A percentile compares a stretch with the other conserved stretches of the same genome.
Conservation (phyloP, 2,888 invertebrate genomes). For the Pseudanteris insignis region DNA sequence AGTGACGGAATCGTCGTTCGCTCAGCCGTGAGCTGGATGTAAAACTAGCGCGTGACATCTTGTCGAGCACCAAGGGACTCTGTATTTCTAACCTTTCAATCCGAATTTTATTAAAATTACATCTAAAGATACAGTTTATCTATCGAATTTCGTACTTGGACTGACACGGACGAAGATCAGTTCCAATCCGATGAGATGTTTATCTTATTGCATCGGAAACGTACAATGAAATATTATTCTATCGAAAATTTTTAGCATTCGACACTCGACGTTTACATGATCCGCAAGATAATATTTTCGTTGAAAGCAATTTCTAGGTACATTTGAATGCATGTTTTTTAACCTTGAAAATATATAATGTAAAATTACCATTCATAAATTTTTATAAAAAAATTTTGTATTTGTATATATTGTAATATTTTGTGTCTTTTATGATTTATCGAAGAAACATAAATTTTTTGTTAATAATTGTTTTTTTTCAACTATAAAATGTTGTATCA, state of each 20-base stretch:
- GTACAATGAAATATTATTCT: not conserved
- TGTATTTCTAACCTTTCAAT: conserved; percentile 34
- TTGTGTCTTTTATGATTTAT: too few relatives aligned
- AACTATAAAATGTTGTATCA: too few relatives aligned
- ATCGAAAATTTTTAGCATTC: not conserved
- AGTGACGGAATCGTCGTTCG: conserved; percentile 50
- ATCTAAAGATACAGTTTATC: conserved; percentile 16
- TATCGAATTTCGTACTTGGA: conserved; percentile 4
- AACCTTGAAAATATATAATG: too few relatives aligned
- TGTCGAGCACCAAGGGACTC: conserved; percentile 15
- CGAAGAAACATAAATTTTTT: too few relatives aligned
- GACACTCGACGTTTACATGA: too few relatives aligned
- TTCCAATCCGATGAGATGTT: not conserved
- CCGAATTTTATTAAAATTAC: conserved; percentile 34
- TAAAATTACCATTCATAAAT: too few relatives aligned
- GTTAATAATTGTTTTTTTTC: too few relatives aligned
- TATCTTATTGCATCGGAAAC: not conserved
- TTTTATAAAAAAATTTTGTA: too few relatives aligned
- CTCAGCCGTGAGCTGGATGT: conserved; percentile 56
- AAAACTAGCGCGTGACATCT: conserved; percentile 48
- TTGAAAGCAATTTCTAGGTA: too few relatives aligned
- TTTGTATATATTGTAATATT: too few relatives aligned
- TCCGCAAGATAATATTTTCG: too few relatives aligned
- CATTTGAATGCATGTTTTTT: too few relatives aligned
- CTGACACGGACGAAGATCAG: not conserved